Percentiles rank a stretch among this genome's conserved stretches.
These are phyloP conservation scores for Berghia stephanieae DNA, from an alignment of 1,140 invertebrate species.

Conservation along the genomic window DNA sequence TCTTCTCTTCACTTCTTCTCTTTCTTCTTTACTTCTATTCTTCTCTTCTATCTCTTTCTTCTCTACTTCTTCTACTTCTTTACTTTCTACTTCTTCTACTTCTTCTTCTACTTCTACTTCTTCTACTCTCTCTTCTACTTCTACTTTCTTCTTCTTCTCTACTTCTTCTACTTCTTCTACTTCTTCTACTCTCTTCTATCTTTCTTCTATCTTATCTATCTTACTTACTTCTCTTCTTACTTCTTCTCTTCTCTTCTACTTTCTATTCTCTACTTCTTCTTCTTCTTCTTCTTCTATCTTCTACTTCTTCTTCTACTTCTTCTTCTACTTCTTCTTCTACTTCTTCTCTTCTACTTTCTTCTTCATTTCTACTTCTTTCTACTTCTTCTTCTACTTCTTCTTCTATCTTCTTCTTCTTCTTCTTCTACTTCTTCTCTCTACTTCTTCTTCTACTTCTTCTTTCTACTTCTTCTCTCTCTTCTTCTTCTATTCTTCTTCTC, in stretches of 20 bases:
- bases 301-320: neutral
- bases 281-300: neutral
- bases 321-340: neutral
- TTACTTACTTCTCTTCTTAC: neutral
- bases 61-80: neutral
- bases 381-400: neutral
- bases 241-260: neutral
- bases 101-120: conserved; percentile 8
- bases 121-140: conserved; percentile 9
- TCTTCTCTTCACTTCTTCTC: neutral
- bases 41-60: neutral
- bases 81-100: neutral
- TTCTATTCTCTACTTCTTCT: neutral
- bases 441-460: neutral
- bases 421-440: neutral
- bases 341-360: conserved; percentile 6
- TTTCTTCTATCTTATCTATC: neutral
- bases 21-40: neutral
- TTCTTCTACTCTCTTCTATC: neutral
- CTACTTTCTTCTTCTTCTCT: neutral
- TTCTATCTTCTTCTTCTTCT: neutral
- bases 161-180: conserved; percentile 8
- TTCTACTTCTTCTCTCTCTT: neutral
- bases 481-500: neutral
- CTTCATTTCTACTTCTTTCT: neutral